Percentiles rank a stretch among this genome's conserved stretches.
Evolutionary conservation across 2,113 vertebrate genomes (phyloP).

Genomic region (Morone chrysops): DNA sequence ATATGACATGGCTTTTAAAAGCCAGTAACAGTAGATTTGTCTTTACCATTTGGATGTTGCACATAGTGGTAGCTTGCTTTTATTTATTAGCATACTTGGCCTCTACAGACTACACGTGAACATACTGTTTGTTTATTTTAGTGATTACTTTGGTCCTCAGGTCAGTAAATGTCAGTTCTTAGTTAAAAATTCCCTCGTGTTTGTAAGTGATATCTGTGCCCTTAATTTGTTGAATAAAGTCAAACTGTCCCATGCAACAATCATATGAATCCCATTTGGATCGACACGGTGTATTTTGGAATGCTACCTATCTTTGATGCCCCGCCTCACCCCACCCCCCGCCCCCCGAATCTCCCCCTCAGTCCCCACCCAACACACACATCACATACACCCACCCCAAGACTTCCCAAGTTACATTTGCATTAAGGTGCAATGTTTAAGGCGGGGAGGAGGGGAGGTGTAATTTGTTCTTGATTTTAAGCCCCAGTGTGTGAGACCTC

Average conservation of each 20-base stretch:
- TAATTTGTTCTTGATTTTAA: constrained; percentile 82
- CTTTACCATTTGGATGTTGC: not conserved
- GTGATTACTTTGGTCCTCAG: constrained; percentile 18
- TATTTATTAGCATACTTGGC: constrained; percentile 19
- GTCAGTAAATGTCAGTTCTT: constrained; percentile 40
- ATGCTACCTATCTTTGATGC: constrained; percentile 69
- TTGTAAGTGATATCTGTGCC: constrained; percentile 61
- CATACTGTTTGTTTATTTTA: constrained; percentile 26
- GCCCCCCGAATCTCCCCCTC: constrained; percentile 6
- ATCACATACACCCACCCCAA: constrained; percentile 48
- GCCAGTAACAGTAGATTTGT: not conserved
- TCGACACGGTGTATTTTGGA: constrained; percentile 76
- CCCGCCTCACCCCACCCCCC: constrained; percentile 17
- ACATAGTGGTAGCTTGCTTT: constrained; percentile 9
- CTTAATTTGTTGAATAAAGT: constrained; percentile 57
- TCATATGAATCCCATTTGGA: constrained; percentile 80
- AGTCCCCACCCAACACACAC: constrained; percentile 29
- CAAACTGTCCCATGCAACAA: constrained; percentile 63
- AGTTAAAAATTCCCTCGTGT: constrained; percentile 41
- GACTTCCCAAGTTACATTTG: constrained; percentile 48
- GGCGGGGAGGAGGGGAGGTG: constrained; percentile 57
- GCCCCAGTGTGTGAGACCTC: constrained; percentile 86
- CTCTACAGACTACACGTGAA: not conserved
- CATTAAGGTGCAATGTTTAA: constrained; percentile 62
- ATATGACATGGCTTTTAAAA: constrained; percentile 39